Percentiles rank a stretch among this genome's conserved stretches.
Conservation (phyloP, 2,113 vertebrate species). For the Cathartes aura region DNA sequence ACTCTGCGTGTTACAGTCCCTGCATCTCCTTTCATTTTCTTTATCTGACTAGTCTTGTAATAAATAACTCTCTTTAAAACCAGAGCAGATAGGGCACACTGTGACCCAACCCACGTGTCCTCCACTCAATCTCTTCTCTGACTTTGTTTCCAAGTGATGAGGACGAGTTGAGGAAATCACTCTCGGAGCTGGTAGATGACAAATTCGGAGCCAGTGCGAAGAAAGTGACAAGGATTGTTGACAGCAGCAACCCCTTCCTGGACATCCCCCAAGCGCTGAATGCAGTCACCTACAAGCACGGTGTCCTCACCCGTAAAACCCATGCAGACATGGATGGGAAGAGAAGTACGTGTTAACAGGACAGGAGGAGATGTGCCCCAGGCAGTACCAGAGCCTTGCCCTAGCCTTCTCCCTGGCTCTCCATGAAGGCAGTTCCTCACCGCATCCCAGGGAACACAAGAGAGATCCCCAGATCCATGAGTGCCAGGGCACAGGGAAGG, state of each 20-base stretch:
- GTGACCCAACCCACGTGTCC: not conserved
- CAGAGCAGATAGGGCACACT: not conserved
- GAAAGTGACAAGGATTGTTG: slow-evolving; percentile 91
- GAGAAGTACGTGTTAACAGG: slow-evolving; percentile 84
- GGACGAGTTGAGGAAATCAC: slow-evolving; percentile 94
- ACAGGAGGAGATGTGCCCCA: not conserved
- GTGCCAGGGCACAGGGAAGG: not conserved
- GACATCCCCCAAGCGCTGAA: slow-evolving; percentile 91
- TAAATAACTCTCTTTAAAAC: not conserved
- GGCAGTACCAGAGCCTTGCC: not conserved
- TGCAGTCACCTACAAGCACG: slow-evolving; percentile 93
- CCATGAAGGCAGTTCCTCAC: not conserved
- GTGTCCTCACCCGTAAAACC: slow-evolving; percentile 92
- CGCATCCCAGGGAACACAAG: not conserved
- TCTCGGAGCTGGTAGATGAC: slow-evolving; percentile 96
- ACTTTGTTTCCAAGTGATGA: slow-evolving; percentile 85
- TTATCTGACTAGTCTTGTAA: not conserved
- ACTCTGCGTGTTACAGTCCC: not conserved
- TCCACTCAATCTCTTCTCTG: not conserved
- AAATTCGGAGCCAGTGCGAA: slow-evolving; percentile 90
- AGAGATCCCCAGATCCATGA: not conserved
- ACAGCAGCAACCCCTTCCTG: slow-evolving; percentile 95
- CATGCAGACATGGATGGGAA: slow-evolving; percentile 97
- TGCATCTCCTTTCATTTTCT: not conserved
- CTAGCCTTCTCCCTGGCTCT: not conserved